Evolutionary conservation across 2,113 vertebrate genomes (phyloP), one percentile per base, ranked within the genome.

Genomic region (Lynx canadensis): DNA sequence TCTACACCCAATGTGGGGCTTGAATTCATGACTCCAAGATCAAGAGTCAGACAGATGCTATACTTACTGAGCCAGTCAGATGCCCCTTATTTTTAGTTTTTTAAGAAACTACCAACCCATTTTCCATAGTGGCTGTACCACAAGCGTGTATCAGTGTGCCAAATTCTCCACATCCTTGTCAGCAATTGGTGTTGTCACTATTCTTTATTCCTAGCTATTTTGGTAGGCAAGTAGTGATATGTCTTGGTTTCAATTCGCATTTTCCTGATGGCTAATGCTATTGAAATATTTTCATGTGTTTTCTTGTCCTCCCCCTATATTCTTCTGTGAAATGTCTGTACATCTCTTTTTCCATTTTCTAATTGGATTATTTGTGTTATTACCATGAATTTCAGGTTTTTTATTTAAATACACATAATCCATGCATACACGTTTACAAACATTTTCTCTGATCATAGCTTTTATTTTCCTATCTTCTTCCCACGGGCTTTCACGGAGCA

Each of bases 341-440:
- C 15, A 19, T 89, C 41, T 66, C 66, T 91, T 86, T 91, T 45
- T 41, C 10, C 15, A 25, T 81, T 94, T 85, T 89, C 31, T 79
- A n/a, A 31, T 38, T 50, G 23, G 10, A n/a, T 57, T 80, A 3
- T 41, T 90, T 57, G 8, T 68, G 57, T 93, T 79, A 71, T 76
- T 90, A 69, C 50, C 11, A 86, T 94, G 76, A 74, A 65, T 91
- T 93, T 94, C 69, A 57, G 5, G 52, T 85, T 74, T 74, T 81
- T 27, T 33, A 69, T 23, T 60, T 23, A 66, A 60, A 68, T 78
- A 33, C 45, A 14, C n/a, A 55, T 68, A 65, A 50, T 41, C 21
- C 96, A 0, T 81, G 33, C 29, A 18, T 48, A 27, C 85, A 27
- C 41, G 15, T 76, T 87, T 82, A 9, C n/a, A 86, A 38, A 91